A percentile compares a stretch with the other conserved stretches of the same genome.
Conservation (phyloP, 2,888 invertebrate genomes). For the Caradrina clavipalpis region DNA sequence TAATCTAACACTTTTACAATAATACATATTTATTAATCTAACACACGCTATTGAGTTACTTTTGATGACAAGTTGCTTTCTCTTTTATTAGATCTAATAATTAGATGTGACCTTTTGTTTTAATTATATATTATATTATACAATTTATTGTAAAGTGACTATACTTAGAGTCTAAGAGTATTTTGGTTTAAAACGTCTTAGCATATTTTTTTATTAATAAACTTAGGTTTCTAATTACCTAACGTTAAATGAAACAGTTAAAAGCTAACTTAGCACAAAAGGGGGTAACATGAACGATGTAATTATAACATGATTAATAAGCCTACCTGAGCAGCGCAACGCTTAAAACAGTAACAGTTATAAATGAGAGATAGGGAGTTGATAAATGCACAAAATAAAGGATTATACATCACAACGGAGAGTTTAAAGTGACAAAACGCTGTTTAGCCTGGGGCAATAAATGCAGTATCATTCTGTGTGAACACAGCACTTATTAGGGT, state of each 20-base stretch:
- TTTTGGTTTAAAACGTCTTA: conserved; percentile 4
- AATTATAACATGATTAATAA: conserved; percentile 32
- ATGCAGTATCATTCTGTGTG: conserved; percentile 59
- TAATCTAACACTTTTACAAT: too few relatives aligned
- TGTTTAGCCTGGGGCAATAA: conserved; percentile 55
- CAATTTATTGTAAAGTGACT: not conserved
- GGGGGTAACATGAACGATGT: conserved; percentile 7
- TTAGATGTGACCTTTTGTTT: not conserved
- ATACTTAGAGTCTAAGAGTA: conserved; percentile 19
- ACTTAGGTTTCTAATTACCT: conserved; percentile 5
- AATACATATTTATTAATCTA: too few relatives aligned
- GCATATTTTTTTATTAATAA: too few relatives aligned
- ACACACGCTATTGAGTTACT: conserved; percentile 22
- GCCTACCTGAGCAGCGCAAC: conserved; percentile 24
- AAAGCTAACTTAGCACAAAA: not conserved
- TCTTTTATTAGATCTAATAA: conserved; percentile 1
- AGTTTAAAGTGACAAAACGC: conserved; percentile 55
- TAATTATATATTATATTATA: too few relatives aligned
- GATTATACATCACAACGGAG: conserved; percentile 42
- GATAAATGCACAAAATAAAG: conserved; percentile 47
- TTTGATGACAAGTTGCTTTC: not conserved
- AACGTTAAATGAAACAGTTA: conserved; percentile 8
- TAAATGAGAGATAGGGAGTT: conserved; percentile 48
- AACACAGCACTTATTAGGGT: conserved; percentile 63
- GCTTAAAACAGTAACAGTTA: conserved; percentile 23